Evolutionary conservation across 1,140 invertebrate species (phyloP), one percentile per base, ranked within the genome.

Genomic region (Anadara kagoshimensis): DNA sequence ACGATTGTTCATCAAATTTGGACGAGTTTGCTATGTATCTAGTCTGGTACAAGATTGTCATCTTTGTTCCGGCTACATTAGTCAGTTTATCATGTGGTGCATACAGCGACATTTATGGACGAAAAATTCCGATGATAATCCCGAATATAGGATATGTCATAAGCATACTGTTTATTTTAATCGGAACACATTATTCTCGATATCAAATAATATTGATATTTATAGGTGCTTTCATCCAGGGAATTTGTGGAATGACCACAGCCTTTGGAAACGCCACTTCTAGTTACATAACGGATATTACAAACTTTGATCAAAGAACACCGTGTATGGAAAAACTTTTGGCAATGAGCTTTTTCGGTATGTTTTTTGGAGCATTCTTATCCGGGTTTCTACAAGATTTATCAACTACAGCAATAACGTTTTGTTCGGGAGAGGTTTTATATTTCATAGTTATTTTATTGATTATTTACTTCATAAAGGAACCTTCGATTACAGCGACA

Each of bases 261-360:
- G 76, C 88, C 8, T 84, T 88, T 5, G 86, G 83, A 10, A 88
- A 88, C 85, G 86, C 87, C 2, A 81, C 86, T 1, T 83, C 88
- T 69, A 88, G 87, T 58, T 87, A 88, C 69, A 79, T 84, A n/a
- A 76, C 82, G 0, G 87, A 89, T 57, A 83, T 80, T 8, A 84
- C 81, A 14, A 75, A 78, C 24, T 74, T 66, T 26, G 81, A 83
- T 0, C 69, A 86, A 41, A 61, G 86, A 14, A 87, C 85, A 0
- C 47, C 62, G 45, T 79, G 80, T n/a, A 71, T 89, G 22, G 85
- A 87, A 5, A 75, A 79, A 29, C 73, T 89, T 14, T 61, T 88
- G 43, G 80, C 85, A 11, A 88, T 87, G 82, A 87, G 80, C 58
- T 89, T 85, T 69, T 86, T 88, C 62, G 87, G 87, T 11, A 73